Evolutionary conservation across 2,797 vertebrate genomes (phyloP).

Genomic region (Parauchenoglanis ngamensis): DNA sequence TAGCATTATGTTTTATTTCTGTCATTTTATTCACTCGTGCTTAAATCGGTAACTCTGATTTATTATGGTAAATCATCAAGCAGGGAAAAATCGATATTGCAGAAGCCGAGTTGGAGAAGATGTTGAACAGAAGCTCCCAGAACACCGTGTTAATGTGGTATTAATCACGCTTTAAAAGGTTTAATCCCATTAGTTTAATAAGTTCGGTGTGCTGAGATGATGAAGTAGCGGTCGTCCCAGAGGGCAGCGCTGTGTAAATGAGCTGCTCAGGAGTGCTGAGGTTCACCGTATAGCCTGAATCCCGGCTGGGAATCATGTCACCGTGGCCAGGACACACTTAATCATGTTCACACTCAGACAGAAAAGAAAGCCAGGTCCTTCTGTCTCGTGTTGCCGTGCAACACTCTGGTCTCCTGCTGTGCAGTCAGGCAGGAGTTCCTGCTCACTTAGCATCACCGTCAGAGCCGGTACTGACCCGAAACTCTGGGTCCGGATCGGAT

Average conservation of each 20-base stretch:
- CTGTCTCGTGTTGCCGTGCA: background rate
- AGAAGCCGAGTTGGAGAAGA: background rate
- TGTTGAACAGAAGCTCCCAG: background rate
- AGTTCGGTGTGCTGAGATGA: background rate
- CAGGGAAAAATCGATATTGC: background rate
- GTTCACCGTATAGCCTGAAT: background rate
- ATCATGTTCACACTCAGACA: background rate
- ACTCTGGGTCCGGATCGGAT: background rate
- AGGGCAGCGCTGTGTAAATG: background rate
- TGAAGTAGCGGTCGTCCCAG: background rate
- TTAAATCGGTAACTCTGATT: background rate
- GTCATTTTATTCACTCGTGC: background rate
- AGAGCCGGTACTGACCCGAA: too few relatives aligned
- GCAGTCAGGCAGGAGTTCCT: background rate
- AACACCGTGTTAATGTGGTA: background rate
- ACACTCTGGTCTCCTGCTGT: background rate
- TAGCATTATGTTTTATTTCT: background rate
- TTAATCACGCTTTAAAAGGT: background rate
- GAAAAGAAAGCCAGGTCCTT: background rate
- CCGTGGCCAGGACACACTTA: background rate
- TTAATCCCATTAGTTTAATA: constrained; percentile 6
- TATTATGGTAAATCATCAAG: background rate
- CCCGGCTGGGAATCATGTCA: background rate
- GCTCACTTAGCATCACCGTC: background rate
- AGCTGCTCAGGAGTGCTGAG: constrained; percentile 9